phyloP scores from a whole-genome alignment of 1,140 invertebrate species.

The Papilio aristodemus region DNA sequence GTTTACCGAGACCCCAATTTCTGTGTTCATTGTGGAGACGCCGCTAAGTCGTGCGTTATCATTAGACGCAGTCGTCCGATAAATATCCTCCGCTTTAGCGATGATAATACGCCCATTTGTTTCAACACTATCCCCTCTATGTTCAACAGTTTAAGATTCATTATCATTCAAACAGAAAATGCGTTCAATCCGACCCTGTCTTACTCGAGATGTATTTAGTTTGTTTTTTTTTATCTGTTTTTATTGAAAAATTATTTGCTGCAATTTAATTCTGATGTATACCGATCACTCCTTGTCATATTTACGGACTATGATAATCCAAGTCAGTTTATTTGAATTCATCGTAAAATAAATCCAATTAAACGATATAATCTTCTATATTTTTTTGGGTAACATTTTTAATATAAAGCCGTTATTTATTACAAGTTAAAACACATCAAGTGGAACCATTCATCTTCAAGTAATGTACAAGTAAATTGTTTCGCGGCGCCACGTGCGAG shows the following conservation, averaged over 20 bases:
- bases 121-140: constrained; percentile 34
- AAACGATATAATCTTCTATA: constrained; percentile 18
- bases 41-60: constrained; percentile 56
- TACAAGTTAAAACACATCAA: neutral
- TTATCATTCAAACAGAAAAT: constrained; percentile 28
- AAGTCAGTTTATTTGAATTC: neutral
- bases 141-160: constrained; percentile 38
- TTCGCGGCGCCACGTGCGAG: constrained; percentile 38
- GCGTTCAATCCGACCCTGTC: constrained; percentile 35
- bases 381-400: neutral
- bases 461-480: constrained; percentile 47
- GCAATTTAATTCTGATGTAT: too few relatives aligned
- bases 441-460: neutral
- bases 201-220: constrained; percentile 48
- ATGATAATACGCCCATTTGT: constrained; percentile 39
- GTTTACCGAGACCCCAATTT: constrained; percentile 40
- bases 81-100: constrained; percentile 46
- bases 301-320: neutral
- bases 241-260: too few relatives aligned
- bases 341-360: too few relatives aligned
- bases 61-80: constrained; percentile 52
- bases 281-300: too few relatives aligned
- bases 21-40: constrained; percentile 47
- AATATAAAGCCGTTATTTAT: neutral
- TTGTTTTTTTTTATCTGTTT: constrained; percentile 41